Base-by-base conservation (phyloP, 2,797 vertebrate genomes). In the Heliangelus exortis region DNA sequence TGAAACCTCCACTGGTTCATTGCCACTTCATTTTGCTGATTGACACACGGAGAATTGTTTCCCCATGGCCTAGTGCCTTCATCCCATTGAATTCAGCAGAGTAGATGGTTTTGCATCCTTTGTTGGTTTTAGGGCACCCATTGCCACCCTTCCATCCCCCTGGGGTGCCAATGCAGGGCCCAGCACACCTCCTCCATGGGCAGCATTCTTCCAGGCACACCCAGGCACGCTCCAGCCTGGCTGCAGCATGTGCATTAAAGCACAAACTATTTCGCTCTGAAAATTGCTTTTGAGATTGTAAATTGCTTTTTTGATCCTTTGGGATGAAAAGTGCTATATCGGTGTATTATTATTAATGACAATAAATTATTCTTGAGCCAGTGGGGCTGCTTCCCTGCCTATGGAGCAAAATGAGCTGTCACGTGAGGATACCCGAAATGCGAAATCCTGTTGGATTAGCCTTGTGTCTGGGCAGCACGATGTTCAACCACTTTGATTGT, bases 291-390 rank as follows among this genome's bases (percentile, higher is more conserved):
- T 77, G 85, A 93, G 91, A 91, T 59, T 91, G 55, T 84, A 95
- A 96, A 97, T 96, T 96, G 93, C 93, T 96, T 96, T 94, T 94
- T 75, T 85, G 69, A 89, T 96, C 95, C 93, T 96, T 93, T 79
- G 93, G 95, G 96, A 95, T 87, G 87, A 92, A 87, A 96, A 94
- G 45, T 94, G 88, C 93, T 82, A 63, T 94, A 96, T 88, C 85
- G 31, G 43, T 92, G 63, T 94, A 84, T 96, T 97, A 94, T 87
- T 96, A 95, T 96, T 96, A 94, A 96, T 93, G 95, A 84, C 61
- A 84, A 53, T 89, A 93, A 96, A 96, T 96, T 95, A 93, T 96
- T 93, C 93, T 92, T 79, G 79, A 93, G 91, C 88, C 23, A 0
- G 12, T 3, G 36, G 51, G 68, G 55, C 86, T 92, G 71, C 80